Conservation (phyloP, 1,140 invertebrate species). For the Philaenus spumarius region DNA sequence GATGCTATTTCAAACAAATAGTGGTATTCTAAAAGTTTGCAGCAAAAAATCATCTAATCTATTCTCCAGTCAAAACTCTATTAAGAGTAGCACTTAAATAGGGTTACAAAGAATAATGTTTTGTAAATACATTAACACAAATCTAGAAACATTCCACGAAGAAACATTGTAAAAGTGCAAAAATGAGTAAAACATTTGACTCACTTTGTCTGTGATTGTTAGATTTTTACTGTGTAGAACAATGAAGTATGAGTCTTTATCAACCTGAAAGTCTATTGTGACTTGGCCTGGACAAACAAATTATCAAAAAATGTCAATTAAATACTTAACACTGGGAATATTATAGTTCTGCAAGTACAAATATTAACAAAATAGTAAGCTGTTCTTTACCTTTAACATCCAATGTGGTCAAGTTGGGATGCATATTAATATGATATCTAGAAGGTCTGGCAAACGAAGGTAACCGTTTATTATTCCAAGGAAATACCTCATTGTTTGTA, state of each 20-base stretch:
- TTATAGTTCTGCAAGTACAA: no score
- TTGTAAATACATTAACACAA: no score
- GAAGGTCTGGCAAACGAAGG: conserved; percentile 72
- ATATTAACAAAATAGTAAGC: no score
- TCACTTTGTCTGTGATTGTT: conserved; percentile 74
- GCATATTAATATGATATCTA: conserved; percentile 83
- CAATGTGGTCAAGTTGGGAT: conserved; percentile 87
- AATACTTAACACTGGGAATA: no score
- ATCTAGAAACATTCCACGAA: not conserved
- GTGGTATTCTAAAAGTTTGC: no score
- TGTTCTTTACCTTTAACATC: conserved; percentile 67
- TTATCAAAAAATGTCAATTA: not conserved
- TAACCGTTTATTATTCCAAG: conserved; percentile 81
- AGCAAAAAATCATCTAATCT: no score
- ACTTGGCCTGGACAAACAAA: conserved; percentile 60
- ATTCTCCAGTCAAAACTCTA: no score
- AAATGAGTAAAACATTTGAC: not conserved
- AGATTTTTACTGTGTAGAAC: conserved; percentile 87
- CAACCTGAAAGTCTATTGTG: conserved; percentile 74
- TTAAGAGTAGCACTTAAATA: no score
- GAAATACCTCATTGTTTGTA: conserved; percentile 67
- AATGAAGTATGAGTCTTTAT: conserved; percentile 79
- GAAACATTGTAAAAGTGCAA: no score
- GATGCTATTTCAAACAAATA: no score
- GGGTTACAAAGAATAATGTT: no score